Base-by-base conservation (phyloP, 2,113 vertebrate species). In the Glaucomys volans region DNA sequence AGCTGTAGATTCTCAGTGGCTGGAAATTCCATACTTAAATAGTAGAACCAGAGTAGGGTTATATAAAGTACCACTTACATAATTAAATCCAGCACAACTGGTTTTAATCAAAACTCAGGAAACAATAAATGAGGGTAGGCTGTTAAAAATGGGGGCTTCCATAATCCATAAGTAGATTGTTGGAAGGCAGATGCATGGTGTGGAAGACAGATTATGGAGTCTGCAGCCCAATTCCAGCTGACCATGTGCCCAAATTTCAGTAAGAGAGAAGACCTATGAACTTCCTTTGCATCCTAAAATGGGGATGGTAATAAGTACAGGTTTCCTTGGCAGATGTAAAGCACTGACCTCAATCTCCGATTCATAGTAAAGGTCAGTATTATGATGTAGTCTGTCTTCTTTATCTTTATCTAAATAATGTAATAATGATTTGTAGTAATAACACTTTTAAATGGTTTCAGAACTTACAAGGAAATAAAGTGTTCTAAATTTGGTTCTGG, bases 401-500 rank as follows among this genome's bases (percentile, higher is more conserved):
- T 85, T 91, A 30, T 50, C 44, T 95, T 86, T 79, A 81, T 89
- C 50, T 90, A 89, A 96, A 71, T 87, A 80, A 83, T 50, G 44
- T 79, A 32, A 22, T 44, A 81, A 96, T 82, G 93, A 94, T 76
- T 96, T 50, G 67, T 42, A 88, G 52, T 66, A 76, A 95, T n/a
- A 54, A 86, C 71, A 87, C 84, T 92, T 95, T 87, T 14, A 92
- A 94, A 66, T 87, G 86, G 85, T 72, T 96, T 97, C 47, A 87
- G 24, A 96, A 96, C 44, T 96, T 81, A 94, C 1, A 57, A 96
- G 84, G 66, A 95, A 87, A 81, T 84, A 44, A 87, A 83, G 11
- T 32, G 71, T 62, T 90, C 92, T 96, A 96, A 96, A 98, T 80
- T 95, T 94, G 88, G 88, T 96, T 90, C 77, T 75, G 66, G 77